Conservation (phyloP, 2,888 invertebrate genomes). For the Hofmannophila pseudospretella region DNA sequence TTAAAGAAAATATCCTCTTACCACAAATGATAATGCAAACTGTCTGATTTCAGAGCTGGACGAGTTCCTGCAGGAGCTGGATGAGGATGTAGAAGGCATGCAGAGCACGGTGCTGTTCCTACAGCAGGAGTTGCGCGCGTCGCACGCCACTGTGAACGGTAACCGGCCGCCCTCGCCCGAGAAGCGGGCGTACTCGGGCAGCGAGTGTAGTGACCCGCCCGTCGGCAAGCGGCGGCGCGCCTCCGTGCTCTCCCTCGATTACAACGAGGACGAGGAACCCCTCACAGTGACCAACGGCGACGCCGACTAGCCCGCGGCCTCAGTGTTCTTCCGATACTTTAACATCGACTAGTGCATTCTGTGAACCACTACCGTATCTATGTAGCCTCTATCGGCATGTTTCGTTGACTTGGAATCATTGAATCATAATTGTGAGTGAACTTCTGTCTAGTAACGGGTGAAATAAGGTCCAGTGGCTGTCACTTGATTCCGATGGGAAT, state of each 20-base stretch:
- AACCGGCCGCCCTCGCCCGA: slow-evolving; percentile 47
- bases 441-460: slow-evolving; percentile 29
- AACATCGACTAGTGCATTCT: slow-evolving; percentile 50
- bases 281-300: slow-evolving; percentile 84
- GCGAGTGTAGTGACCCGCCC: slow-evolving; percentile 65
- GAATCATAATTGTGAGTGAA: slow-evolving; percentile 50
- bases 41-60: slow-evolving; percentile 86
- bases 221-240: slow-evolving; percentile 83
- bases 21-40: slow-evolving; percentile 3
- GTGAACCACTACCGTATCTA: slow-evolving; percentile 35
- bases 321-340: slow-evolving; percentile 40
- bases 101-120: slow-evolving; percentile 97
- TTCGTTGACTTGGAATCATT: slow-evolving; percentile 43
- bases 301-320: slow-evolving; percentile 63
- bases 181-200: slow-evolving; percentile 63
- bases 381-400: slow-evolving; percentile 26
- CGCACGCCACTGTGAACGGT: slow-evolving; percentile 71
- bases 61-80: slow-evolving; percentile 95
- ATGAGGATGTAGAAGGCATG: slow-evolving; percentile 99
- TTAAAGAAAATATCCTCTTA: no score
- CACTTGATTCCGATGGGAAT: slow-evolving; percentile 40
- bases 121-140: slow-evolving; percentile 93
- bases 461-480: slow-evolving; percentile 42
- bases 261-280: slow-evolving; percentile 86
- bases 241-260: slow-evolving; percentile 84